These are phyloP conservation scores for Hormaphis cornu DNA, from an alignment of 1,140 invertebrate genomes.

Conservation along the genomic window DNA sequence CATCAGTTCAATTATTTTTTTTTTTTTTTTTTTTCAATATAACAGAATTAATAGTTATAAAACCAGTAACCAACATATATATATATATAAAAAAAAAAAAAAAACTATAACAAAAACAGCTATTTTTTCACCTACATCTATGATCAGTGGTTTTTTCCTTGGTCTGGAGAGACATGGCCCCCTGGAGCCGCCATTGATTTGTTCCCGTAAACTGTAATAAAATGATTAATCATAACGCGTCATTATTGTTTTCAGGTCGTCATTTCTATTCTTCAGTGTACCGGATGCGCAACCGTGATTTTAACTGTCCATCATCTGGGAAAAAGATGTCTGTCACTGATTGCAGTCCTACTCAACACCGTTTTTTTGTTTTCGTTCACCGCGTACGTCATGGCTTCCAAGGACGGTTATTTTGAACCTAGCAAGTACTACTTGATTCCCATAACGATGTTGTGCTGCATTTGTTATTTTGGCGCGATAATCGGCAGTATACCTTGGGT, in stretches of 20 bases:
- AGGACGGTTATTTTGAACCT: no score
- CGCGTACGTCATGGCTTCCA: not conserved
- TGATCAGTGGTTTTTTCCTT: no score
- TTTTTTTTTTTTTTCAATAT: no score
- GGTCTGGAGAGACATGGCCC: no score
- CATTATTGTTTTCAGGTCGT: conserved; percentile 4
- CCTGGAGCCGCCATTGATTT: no score
- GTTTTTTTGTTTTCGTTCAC: not conserved
- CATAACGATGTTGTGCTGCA: conserved; percentile 17
- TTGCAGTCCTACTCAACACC: not conserved
- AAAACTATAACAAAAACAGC: no score
- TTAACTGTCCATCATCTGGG: conserved; percentile 9
- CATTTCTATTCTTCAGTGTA: not conserved
- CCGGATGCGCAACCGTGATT: not conserved
- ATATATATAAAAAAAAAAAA: no score
- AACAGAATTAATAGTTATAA: no score
- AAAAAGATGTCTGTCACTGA: conserved; percentile 5
- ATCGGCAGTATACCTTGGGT: conserved; percentile 35
- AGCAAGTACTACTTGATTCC: conserved; percentile 32
- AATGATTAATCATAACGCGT: not conserved
- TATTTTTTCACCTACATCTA: no score
- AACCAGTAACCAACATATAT: no score
- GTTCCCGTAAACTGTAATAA: no score
- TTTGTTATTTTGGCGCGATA: conserved; percentile 30
- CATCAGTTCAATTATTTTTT: no score